These are phyloP conservation scores for Pecten maximus DNA, from an alignment of 2,888 invertebrate species.

Conservation along the genomic window DNA sequence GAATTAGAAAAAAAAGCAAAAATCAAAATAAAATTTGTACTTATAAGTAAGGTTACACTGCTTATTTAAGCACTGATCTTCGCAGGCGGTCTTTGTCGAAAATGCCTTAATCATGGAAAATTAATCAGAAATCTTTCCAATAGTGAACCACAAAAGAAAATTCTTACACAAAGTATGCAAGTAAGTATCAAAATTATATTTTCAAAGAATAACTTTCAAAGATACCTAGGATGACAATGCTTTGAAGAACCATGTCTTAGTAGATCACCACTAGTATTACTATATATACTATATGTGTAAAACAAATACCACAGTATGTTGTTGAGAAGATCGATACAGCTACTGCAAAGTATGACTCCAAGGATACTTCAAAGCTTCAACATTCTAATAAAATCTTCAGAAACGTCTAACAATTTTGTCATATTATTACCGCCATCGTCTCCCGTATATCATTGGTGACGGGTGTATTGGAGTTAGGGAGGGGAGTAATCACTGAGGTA, in stretches of 20 bases:
- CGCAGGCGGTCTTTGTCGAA: too few relatives aligned
- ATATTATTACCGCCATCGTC: neutral
- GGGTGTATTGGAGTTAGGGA: neutral
- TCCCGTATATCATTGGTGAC: neutral
- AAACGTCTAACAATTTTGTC: neutral
- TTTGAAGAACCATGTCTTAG: neutral
- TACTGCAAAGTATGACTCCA: neutral
- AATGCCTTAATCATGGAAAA: too few relatives aligned
- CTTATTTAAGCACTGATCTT: too few relatives aligned
- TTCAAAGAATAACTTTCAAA: neutral
- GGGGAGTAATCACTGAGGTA: neutral
- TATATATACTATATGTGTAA: neutral
- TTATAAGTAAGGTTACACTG: too few relatives aligned
- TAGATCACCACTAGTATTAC: neutral
- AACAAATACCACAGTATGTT: neutral
- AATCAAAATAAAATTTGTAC: too few relatives aligned
- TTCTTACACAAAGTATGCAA: too few relatives aligned
- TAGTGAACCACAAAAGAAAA: too few relatives aligned
- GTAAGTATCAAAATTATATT: too few relatives aligned
- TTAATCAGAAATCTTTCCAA: too few relatives aligned
- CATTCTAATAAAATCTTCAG: neutral
- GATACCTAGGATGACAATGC: too few relatives aligned
- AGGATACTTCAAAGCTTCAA: neutral
- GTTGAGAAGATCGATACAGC: neutral
- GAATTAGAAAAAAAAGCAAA: too few relatives aligned